phyloP scores from a whole-genome alignment of 2,113 vertebrate species.

The Pygoscelis adeliae region DNA sequence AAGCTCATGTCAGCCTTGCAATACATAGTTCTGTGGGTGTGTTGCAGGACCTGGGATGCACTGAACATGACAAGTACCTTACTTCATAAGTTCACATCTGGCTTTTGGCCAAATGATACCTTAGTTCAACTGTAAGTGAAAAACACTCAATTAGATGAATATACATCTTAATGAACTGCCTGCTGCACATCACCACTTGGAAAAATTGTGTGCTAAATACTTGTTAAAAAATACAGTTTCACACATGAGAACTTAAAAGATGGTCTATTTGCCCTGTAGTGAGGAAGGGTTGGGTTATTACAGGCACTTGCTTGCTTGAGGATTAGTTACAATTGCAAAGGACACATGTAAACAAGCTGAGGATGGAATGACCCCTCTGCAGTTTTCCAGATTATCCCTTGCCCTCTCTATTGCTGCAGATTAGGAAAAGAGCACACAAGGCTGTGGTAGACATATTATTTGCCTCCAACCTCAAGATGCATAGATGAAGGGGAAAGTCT shows the following conservation, averaged over 20 bases:
- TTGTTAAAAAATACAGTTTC: conserved; percentile 1
- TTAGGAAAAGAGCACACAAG: neutral
- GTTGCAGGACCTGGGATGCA: neutral
- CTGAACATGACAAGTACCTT: neutral
- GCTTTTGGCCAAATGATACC: conserved; percentile 42
- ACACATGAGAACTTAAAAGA: neutral
- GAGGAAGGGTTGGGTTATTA: neutral
- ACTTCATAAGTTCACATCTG: conserved; percentile 15
- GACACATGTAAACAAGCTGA: neutral
- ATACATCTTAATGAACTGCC: conserved; percentile 11
- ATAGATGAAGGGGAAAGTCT: neutral
- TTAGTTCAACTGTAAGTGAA: conserved; percentile 45
- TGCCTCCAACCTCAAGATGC: neutral
- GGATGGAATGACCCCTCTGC: neutral
- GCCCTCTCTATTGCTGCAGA: neutral
- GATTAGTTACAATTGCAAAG: neutral
- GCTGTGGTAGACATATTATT: neutral
- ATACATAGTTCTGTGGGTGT: neutral
- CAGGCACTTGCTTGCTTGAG: neutral
- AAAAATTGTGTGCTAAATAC: neutral
- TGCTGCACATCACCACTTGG: neutral
- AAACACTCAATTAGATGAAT: conserved; percentile 60
- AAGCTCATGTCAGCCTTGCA: neutral
- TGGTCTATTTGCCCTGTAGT: neutral
- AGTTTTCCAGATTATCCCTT: neutral